These are phyloP conservation scores for Pristis pectinata DNA, from an alignment of 2,797 vertebrate species.

Conservation along the genomic window DNA sequence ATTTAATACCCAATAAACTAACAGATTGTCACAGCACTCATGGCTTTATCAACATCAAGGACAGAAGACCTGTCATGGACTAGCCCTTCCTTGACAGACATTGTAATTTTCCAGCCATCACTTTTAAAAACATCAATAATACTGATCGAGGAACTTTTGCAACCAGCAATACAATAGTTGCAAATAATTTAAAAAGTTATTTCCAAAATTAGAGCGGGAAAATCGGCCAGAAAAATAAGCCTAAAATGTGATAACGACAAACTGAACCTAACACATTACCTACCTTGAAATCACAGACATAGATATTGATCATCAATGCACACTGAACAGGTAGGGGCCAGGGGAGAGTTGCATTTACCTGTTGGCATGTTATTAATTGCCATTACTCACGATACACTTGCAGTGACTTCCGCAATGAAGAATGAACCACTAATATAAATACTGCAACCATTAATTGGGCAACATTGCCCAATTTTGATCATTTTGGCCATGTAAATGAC, in stretches of 20 bases:
- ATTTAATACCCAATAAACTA: not conserved
- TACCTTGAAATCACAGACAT: not conserved
- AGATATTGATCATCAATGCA: not conserved
- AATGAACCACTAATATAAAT: not conserved
- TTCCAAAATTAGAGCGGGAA: not conserved
- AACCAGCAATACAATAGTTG: not conserved
- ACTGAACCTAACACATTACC: not conserved
- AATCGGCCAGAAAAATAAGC: not conserved
- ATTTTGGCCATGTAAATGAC: too few species aligned
- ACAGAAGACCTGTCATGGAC: not conserved
- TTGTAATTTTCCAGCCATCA: not conserved
- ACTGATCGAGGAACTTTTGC: not conserved
- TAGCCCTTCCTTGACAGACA: not conserved
- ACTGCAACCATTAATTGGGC: not conserved
- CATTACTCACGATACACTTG: not conserved
- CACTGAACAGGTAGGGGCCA: not conserved
- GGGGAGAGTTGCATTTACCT: not conserved
- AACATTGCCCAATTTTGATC: not conserved
- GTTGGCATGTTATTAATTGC: not conserved
- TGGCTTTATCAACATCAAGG: not conserved
- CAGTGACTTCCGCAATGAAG: not conserved
- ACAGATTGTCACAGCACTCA: not conserved
- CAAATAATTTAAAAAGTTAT: not conserved
- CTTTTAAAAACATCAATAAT: not conserved
- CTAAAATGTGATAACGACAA: not conserved